These are phyloP conservation scores for Heliconius erato DNA, from an alignment of 2,888 invertebrate genomes.

Conservation along the genomic window DNA sequence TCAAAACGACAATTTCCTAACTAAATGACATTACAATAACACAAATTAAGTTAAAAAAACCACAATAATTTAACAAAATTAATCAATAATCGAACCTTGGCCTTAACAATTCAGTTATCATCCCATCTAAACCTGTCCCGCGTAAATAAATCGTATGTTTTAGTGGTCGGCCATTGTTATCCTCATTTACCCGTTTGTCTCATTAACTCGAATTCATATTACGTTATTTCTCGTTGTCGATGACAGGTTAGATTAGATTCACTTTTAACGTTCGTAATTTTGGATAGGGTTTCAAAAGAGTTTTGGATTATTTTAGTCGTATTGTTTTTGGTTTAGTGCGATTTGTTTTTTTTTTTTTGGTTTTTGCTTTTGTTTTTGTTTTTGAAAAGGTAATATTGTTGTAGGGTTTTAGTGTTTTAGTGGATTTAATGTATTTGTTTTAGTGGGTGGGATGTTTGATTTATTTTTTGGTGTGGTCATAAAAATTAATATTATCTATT, in stretches of 20 bases:
- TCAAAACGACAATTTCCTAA: neutral
- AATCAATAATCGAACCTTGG: constrained; percentile 52
- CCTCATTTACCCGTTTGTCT: constrained; percentile 85
- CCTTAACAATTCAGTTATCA: constrained; percentile 81
- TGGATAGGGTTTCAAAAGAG: constrained; percentile 57
- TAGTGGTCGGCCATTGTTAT: constrained; percentile 81
- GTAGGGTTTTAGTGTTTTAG: neutral
- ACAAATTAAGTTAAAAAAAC: neutral
- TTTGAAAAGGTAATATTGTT: neutral
- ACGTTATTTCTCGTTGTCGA: constrained; percentile 74
- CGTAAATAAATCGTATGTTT: constrained; percentile 84
- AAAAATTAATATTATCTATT: neutral
- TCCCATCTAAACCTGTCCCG: constrained; percentile 75
- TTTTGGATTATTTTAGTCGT: neutral
- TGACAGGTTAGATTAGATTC: constrained; percentile 81
- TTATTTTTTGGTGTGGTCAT: neutral
- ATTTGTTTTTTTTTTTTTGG: constrained; percentile 10
- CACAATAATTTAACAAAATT: neutral
- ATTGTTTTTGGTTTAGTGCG: constrained; percentile 24
- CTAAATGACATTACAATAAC: neutral
- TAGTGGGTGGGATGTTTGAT: neutral
- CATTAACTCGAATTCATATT: constrained; percentile 82
- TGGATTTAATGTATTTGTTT: neutral
- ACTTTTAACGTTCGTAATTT: constrained; percentile 63
- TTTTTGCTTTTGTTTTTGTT: constrained; percentile 12